Base-by-base conservation (phyloP, 2,113 vertebrate species). In the Pelobates fuscus region DNA sequence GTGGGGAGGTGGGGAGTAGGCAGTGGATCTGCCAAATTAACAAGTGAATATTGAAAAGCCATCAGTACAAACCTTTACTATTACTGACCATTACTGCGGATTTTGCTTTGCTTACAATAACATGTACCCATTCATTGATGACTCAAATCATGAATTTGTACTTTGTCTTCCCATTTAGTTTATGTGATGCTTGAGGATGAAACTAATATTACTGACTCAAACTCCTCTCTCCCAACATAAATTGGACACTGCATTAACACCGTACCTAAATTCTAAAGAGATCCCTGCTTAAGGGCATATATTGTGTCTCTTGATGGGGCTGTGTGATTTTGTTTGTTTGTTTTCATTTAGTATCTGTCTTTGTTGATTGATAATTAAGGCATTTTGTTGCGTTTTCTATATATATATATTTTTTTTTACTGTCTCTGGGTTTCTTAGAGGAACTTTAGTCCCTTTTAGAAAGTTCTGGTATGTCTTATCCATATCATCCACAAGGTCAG, bases 1-100 rank as follows among this genome's bases (percentile, higher is more conserved):
- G 57, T 76, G 18, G 52, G 27, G 62, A 75, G n/a, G n/a, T n/a
- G n/a, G 72, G 72, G 64, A 61, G 29, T 52, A 26, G 72, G 65
- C 41, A 60, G 41, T 18, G 17, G 54, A 41, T 59, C 43, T 75
- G 59, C 37, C 24, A 30, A 59, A 55, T 44, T 17, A 55, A 75
- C 37, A 46, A 46, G 44, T 46, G 72, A 64, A 67, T 41, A 37
- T 75, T 29, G 54, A 37, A 37, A 62, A 2, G 29, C n/a, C 8
- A 46, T 46, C 1, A 18, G 15, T 46, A 46, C 11, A 46, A 12
- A 6, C 3, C 14, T 15, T 12, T 46, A 46, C 3, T 3, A 18
- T 46, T 8, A 46, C 44, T 8, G 14, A 3, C 44, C 44, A 37
- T 37, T 37, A 37, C 32, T 37, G 5, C 32, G 10, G 32, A 37